Percentiles rank a stretch among this genome's conserved stretches.
Evolutionary conservation across 2,888 invertebrate species (phyloP).

Genomic region (Chrysina gloriosa): DNA sequence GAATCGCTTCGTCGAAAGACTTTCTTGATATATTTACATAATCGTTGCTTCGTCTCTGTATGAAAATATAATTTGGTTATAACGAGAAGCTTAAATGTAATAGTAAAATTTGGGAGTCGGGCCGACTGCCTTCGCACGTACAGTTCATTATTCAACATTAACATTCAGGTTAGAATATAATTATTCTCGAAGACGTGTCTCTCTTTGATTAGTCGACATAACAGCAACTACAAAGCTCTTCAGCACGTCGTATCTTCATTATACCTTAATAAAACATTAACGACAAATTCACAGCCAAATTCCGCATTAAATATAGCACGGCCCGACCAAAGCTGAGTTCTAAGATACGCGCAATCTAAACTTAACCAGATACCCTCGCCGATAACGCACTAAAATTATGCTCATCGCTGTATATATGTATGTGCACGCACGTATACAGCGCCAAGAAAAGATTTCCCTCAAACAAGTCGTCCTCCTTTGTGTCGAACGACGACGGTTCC

Average conservation of each 20-base stretch:
- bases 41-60: too few species aligned
- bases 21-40: too few species aligned
- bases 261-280: constrained; percentile 11
- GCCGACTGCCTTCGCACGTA: too few species aligned
- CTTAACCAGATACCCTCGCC: constrained; percentile 6
- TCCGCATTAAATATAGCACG: not conserved
- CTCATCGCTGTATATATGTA: not conserved
- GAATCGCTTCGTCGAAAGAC: too few species aligned
- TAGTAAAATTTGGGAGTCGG: too few species aligned
- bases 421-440: not conserved
- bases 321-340: not conserved
- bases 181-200: too few species aligned
- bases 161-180: too few species aligned
- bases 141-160: too few species aligned
- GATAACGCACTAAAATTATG: constrained; percentile 3
- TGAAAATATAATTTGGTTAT: too few species aligned
- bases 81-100: too few species aligned
- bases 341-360: not conserved
- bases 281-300: not conserved
- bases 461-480: constrained; percentile 22
- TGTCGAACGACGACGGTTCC: not conserved
- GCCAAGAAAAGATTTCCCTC: constrained; percentile 1
- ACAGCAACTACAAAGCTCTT: too few species aligned
- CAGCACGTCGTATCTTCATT: constrained; percentile 5
- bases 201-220: too few species aligned